Evolutionary conservation across 1,140 invertebrate species (phyloP).

Genomic region (Plectrocnemia conspersa): DNA sequence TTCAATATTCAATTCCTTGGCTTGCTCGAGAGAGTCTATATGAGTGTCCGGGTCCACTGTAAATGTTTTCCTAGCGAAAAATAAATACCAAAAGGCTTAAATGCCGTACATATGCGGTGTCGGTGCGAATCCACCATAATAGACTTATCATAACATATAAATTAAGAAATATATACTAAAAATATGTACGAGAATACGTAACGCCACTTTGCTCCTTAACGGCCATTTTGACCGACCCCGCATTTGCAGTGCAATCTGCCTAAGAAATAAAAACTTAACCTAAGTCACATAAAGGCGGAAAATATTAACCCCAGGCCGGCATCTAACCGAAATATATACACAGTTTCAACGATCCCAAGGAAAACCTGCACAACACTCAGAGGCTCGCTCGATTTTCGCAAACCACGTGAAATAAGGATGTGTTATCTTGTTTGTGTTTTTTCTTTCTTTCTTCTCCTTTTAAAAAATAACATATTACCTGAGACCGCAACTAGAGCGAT

Average conservation of each 20-base stretch:
- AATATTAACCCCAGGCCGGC: neutral
- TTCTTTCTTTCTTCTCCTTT: too few species aligned
- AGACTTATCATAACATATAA: too few species aligned
- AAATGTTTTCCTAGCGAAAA: slow-evolving; percentile 79
- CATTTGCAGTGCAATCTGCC: slow-evolving; percentile 6
- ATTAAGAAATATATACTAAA: too few species aligned
- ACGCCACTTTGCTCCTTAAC: too few species aligned
- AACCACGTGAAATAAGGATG: neutral
- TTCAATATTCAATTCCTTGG: slow-evolving; percentile 95
- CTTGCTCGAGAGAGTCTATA: slow-evolving; percentile 96
- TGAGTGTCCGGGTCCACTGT: slow-evolving; percentile 97
- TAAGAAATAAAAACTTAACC: neutral
- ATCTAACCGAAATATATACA: slow-evolving; percentile 4
- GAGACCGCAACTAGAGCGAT: neutral
- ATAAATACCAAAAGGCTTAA: slow-evolving; percentile 27
- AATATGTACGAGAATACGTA: too few species aligned
- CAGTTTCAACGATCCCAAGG: neutral
- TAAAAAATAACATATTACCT: slow-evolving; percentile 5
- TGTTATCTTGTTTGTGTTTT: neutral
- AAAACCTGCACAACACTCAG: neutral
- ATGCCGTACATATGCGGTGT: slow-evolving; percentile 20
- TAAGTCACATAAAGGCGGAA: neutral
- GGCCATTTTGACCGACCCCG: neutral
- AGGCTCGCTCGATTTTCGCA: neutral
- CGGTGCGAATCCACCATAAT: neutral